phyloP scores from a whole-genome alignment of 2,797 vertebrate genomes.

The Enteromius trimaculatus region DNA sequence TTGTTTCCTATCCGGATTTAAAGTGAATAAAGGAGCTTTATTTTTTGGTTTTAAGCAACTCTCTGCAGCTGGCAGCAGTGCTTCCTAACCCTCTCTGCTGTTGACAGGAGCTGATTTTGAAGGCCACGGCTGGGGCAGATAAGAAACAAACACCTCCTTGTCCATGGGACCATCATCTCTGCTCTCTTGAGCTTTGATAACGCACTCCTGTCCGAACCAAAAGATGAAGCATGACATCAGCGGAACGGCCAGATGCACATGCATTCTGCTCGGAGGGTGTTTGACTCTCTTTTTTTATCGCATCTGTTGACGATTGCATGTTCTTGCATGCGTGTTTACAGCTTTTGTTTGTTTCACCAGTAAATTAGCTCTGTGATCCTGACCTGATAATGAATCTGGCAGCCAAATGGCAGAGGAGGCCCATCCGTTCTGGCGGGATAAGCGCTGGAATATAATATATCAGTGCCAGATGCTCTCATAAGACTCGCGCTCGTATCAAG shows the following conservation, averaged over 20 bases:
- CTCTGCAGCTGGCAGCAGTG: neutral
- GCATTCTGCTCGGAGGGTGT: neutral
- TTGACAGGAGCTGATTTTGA: slow-evolving; percentile 60
- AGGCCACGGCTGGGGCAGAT: slow-evolving; percentile 57
- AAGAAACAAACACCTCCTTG: slow-evolving; percentile 53
- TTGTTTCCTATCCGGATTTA: neutral
- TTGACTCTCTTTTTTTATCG: neutral
- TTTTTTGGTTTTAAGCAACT: neutral
- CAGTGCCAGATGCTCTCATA: slow-evolving; percentile 48
- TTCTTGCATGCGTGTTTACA: slow-evolving; percentile 37
- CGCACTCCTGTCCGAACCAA: slow-evolving; percentile 61
- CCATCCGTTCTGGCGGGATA: neutral
- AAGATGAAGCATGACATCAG: slow-evolving; percentile 56
- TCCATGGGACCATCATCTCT: slow-evolving; percentile 61
- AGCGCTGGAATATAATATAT: slow-evolving; percentile 41
- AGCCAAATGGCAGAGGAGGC: slow-evolving; percentile 31
- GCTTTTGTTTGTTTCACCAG: slow-evolving; percentile 45
- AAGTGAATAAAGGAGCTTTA: neutral
- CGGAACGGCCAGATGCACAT: slow-evolving; percentile 36
- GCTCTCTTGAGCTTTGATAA: slow-evolving; percentile 76
- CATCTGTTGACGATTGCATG: slow-evolving; percentile 41
- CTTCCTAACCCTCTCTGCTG: slow-evolving; percentile 33
- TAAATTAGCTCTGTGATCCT: slow-evolving; percentile 36
- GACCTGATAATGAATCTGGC: slow-evolving; percentile 48
- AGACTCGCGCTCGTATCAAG: slow-evolving; percentile 42